These are phyloP conservation scores for Laothoe populi DNA, from an alignment of 2,888 invertebrate species.

Conservation along the genomic window DNA sequence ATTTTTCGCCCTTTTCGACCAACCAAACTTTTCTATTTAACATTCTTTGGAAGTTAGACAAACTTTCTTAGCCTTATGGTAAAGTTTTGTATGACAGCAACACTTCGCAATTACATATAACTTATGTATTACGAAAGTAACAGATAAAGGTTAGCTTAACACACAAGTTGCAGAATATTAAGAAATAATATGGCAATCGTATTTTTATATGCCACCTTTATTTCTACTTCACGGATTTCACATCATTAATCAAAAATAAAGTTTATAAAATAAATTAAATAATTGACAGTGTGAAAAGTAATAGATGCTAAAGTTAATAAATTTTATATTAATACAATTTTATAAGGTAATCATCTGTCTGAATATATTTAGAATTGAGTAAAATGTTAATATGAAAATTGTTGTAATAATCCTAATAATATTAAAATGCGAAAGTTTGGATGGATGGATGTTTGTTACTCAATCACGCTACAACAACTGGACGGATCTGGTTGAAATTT, in stretches of 20 bases:
- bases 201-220: conserved; percentile 34
- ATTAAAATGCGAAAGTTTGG: no score
- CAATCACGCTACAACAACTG: no score
- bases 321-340: no score
- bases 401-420: no score
- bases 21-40: conserved; percentile 20
- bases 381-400: no score
- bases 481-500: no score
- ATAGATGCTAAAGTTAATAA: no score
- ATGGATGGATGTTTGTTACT: no score
- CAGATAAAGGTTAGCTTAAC: conserved; percentile 5
- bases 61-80: conserved; percentile 17
- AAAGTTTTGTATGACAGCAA: conserved; percentile 15
- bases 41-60: conserved; percentile 14
- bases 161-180: conserved; percentile 2
- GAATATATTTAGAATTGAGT: no score
- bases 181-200: conserved; percentile 26
- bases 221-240: conserved; percentile 22
- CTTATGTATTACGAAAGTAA: conserved; percentile 15
- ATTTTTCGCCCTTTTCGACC: conserved; percentile 1
- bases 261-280: not conserved
- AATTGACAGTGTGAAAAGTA: not conserved
- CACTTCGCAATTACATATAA: conserved; percentile 17
- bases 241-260: conserved; percentile 51
- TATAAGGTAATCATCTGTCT: no score